A percentile compares a stretch with the other conserved stretches of the same genome.
phyloP scores from a whole-genome alignment of 2,888 invertebrate species.

The Amblyjoppa fuscipennis region DNA sequence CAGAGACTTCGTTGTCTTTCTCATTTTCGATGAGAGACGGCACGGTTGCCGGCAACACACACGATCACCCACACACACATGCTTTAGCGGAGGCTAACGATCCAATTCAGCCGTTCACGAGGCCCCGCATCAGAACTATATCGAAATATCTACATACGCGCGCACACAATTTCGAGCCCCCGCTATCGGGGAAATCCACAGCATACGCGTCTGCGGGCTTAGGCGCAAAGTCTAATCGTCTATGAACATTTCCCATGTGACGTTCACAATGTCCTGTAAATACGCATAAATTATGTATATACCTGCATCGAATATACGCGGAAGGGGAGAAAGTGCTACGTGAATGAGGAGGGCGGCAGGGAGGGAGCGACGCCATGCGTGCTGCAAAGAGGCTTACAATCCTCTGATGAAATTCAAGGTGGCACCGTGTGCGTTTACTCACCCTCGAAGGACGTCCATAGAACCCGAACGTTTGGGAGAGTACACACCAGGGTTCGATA shows the following conservation, averaged over 20 bases:
- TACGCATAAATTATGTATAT: conserved; percentile 30
- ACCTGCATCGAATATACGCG: conserved; percentile 23
- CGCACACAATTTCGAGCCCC: not conserved
- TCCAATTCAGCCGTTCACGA: conserved; percentile 29
- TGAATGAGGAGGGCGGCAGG: not conserved
- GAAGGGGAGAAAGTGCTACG: not conserved
- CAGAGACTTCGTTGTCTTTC: not conserved
- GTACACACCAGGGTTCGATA: not conserved
- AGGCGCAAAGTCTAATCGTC: conserved; percentile 43
- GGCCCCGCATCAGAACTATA: not conserved
- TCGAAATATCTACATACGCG: conserved; percentile 19
- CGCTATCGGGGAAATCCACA: conserved; percentile 23
- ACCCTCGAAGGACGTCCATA: not conserved
- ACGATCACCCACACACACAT: conserved; percentile 7
- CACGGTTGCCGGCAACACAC: not conserved
- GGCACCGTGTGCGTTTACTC: not conserved
- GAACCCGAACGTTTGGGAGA: conserved; percentile 3
- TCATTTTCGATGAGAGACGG: not conserved
- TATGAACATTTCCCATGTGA: conserved; percentile 38
- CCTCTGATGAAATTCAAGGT: conserved; percentile 24
- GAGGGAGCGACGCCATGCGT: not conserved
- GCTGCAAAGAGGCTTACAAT: conserved; percentile 34
- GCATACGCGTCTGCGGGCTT: conserved; percentile 28
- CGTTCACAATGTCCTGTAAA: conserved; percentile 30
- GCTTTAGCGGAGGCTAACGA: not conserved